A percentile compares a stretch with the other conserved stretches of the same genome.
Evolutionary conservation across 2,113 vertebrate species (phyloP).

Genomic region (Anser brachyrhynchus): DNA sequence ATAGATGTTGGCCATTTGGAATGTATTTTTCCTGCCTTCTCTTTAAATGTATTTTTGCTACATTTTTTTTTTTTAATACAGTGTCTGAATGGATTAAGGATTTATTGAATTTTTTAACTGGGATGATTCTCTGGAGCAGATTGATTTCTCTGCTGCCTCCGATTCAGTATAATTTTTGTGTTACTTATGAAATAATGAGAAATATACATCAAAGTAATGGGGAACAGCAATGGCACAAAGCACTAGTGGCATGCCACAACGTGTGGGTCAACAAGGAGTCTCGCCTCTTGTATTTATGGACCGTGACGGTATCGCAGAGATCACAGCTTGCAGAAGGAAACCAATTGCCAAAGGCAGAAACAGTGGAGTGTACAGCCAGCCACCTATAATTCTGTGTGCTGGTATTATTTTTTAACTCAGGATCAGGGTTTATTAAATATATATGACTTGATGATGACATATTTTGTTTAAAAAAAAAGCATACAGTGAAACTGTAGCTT

Average conservation of each 20-base stretch:
- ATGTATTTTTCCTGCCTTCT: conserved; percentile 17
- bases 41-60: conserved; percentile 11
- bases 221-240: not conserved
- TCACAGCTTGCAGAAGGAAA: not conserved
- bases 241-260: not conserved
- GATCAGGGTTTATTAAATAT: not conserved
- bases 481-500: not conserved
- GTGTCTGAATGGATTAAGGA: not conserved
- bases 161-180: conserved; percentile 32
- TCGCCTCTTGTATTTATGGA: not conserved
- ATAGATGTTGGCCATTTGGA: not conserved
- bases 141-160: not conserved
- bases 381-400: not conserved
- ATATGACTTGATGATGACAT: not conserved
- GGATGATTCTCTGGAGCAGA: not conserved
- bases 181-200: conserved; percentile 41
- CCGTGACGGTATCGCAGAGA: not conserved
- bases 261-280: not conserved
- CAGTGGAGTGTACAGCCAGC: not conserved
- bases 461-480: not conserved
- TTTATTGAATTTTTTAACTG: not conserved
- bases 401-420: not conserved
- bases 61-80: not conserved
- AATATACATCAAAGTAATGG: not conserved
- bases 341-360: not conserved